Evolutionary conservation across 2,113 vertebrate species (phyloP).

Genomic region (Mastomys natalensis): DNA sequence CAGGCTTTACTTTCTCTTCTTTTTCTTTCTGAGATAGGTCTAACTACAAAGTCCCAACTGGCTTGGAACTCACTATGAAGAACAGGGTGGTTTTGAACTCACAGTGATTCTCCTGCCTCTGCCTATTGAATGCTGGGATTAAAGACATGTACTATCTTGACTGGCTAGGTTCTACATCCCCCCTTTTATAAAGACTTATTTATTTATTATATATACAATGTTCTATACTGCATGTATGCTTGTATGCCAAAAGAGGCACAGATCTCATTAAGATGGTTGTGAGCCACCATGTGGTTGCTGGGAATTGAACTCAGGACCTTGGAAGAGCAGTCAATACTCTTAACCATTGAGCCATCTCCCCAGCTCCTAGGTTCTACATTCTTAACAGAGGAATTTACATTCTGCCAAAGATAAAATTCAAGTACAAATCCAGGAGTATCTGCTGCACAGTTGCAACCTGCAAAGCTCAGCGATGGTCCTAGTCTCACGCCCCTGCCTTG

Average conservation of each 20-base stretch:
- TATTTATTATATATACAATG: too few relatives aligned
- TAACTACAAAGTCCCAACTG: not conserved
- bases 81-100: not conserved
- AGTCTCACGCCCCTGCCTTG: fast-evolving
- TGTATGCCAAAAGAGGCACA: too few relatives aligned
- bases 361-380: not conserved
- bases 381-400: conserved; percentile 71
- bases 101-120: not conserved
- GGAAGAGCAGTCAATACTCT: too few relatives aligned
- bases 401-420: conserved; percentile 43
- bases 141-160: not conserved
- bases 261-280: too few relatives aligned
- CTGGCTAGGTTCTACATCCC: not conserved
- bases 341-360: too few relatives aligned
- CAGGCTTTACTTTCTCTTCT: not conserved
- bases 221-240: too few relatives aligned
- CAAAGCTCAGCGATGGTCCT: conserved; percentile 12
- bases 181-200: too few relatives aligned
- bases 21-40: not conserved
- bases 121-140: not conserved
- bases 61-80: not conserved
- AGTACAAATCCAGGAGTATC: not conserved
- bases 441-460: conserved; percentile 29
- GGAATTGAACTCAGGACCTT: too few relatives aligned
- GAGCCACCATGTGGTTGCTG: too few relatives aligned